Base-by-base conservation (phyloP, 2,888 invertebrate species). In the Parnassius orleans region DNA sequence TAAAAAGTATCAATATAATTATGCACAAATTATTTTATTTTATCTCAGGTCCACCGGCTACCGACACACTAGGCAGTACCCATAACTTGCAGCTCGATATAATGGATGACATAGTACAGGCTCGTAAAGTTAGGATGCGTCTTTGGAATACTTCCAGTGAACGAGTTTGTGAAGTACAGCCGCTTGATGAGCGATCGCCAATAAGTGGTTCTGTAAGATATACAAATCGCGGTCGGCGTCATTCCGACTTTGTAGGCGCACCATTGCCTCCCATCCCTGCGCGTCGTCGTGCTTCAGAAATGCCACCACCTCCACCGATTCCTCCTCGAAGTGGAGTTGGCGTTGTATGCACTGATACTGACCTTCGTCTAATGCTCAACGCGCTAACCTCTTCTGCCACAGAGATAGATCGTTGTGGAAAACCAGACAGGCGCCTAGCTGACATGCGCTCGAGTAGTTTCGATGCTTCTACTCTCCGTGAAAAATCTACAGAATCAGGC, bases 71-170 rank as follows among this genome's bases (percentile, higher is more conserved):
- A 51, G 96, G 96, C 60, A 96, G 96, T 82, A 94, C 95, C 51
- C 96, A 96, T 81, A 97, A 96, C 78, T 91, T 97, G 9, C 96
- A 96, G 79, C 86, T 97, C 72, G 97, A 97, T 77, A 96, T 97
- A 69, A 96, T 97, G 96, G 97, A 97, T 74, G 96, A 97, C 77
- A 97, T 97, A 66, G 95, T 96, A 12, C 95, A 95, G 75, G 95
- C 96, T 12, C 93, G 96, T 57, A 96, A 96, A 92, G 93, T 96
- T 0, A 94, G 96, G 65, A 94, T 97, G 94, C 96, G 96, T 76
- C 93, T 97, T 76, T 96, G 96, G 96, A 96, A 95, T 67, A 96
- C 96, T 1, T 95, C 96, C 65, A 96, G 93, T 74, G 95, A 95
- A 80, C 93, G 94, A 61, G 95, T 97, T 11, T 96, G 96, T 79